Conservation (phyloP, 2,113 vertebrate species). For the Laterallus jamaicensis region DNA sequence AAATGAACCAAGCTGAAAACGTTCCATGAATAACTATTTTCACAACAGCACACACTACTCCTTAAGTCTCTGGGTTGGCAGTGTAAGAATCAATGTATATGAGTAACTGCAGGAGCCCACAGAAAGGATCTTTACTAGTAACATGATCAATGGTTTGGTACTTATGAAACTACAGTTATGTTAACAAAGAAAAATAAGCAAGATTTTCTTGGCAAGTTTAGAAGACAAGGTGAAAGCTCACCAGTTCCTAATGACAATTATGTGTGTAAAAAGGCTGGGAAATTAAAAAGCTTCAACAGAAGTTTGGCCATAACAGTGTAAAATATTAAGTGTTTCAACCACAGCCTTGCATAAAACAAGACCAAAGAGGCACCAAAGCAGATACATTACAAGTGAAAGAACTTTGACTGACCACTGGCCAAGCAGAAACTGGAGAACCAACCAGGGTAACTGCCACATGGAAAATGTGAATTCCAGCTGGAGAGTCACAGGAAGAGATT, state of each 20-base stretch:
- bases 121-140: background rate
- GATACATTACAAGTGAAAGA: conserved; percentile 47
- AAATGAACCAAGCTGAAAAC: conserved; percentile 16
- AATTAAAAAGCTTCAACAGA: conserved; percentile 50
- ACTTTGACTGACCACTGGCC: conserved; percentile 49
- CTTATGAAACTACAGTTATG: background rate
- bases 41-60: background rate
- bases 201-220: conserved; percentile 31
- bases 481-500: background rate
- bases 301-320: conserved; percentile 21
- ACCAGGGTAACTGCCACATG: background rate
- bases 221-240: conserved; percentile 52
- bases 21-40: background rate
- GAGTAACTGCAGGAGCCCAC: conserved; percentile 2
- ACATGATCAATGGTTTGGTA: conserved; percentile 11
- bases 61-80: background rate
- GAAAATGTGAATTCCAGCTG: conserved; percentile 32
- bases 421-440: conserved; percentile 46
- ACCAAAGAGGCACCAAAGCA: conserved; percentile 54
- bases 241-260: conserved; percentile 23
- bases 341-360: conserved; percentile 38
- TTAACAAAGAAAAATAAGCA: conserved; percentile 16
- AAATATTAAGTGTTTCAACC: conserved; percentile 58
- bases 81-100: background rate
- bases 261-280: conserved; percentile 13